phyloP scores from a whole-genome alignment of 2,113 vertebrate genomes.

The Boulengeromyrus knoepffleri region DNA sequence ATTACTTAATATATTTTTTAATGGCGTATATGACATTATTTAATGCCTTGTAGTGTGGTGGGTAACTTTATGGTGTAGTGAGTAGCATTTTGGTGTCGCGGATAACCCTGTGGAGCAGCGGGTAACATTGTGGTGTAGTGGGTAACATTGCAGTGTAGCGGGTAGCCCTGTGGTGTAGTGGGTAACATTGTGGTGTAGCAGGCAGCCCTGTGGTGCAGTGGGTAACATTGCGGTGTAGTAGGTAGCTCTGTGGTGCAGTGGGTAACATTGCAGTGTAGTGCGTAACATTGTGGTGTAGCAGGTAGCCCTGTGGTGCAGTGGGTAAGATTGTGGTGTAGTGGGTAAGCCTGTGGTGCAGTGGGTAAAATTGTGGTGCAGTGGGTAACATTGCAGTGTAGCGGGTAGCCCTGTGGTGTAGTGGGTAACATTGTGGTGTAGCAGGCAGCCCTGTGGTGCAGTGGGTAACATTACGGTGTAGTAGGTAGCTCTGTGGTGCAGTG shows the following conservation, averaged over 20 bases:
- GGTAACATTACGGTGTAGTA: fast-evolving
- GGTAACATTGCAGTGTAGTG: not conserved
- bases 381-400: not conserved
- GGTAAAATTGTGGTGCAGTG: not conserved
- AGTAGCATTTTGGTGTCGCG: not conserved
- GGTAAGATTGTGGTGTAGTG: not conserved
- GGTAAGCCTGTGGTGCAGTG: fast-evolving
- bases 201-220: not conserved
- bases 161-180: no score
- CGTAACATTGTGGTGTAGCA: not conserved
- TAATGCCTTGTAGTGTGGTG: not conserved
- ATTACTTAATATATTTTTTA: not conserved
- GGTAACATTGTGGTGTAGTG: not conserved
- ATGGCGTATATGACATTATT: not conserved
- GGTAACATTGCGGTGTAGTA: fast-evolving
- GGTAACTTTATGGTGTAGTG: not conserved
- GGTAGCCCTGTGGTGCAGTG: not conserved
- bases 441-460: not conserved
- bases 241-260: not conserved
- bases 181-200: not conserved
- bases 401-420: no score
- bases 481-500: not conserved
- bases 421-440: not conserved
- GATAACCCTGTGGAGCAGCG: not conserved
- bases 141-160: not conserved